Base-by-base conservation (phyloP, 2,797 vertebrate genomes). In the Sebastes baramenuke region DNA sequence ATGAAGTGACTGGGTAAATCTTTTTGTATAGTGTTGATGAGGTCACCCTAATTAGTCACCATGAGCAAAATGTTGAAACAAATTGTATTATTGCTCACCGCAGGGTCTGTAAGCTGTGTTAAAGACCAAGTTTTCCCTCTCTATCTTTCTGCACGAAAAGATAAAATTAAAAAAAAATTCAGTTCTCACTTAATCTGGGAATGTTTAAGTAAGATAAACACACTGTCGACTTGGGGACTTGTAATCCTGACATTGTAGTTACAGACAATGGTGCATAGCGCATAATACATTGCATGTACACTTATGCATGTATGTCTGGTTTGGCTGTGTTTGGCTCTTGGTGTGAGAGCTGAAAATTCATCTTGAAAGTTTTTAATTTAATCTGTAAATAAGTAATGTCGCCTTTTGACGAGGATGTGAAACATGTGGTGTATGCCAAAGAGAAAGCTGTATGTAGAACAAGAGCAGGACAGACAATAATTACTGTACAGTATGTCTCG, bases 191-290 rank as follows among this genome's bases (percentile, higher is more conserved):
- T 80, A 87, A 84, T 92, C 83, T 82, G 81, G 30, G 79, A 91
- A 85, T 88, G 87, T 84, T 83, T 6, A 24, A 71, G 29, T 52
- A 38, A 70, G 82, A 90, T 90, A 87, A 88, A 84, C 77, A 80
- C 18, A 22, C 34, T 61, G 46, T 60, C 0, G 61, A 81, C 75
- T 67, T 56, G 8, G 83, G 80, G 71, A 77, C 34, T 72, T 88
- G 49, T 88, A 88, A 90, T 92, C 87, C 86, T 13, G 56, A 77
- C 80, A 76, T 49, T 88, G 80, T 87, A 27, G 38, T 71, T 67
- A 59, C 27, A 77, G 64, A 85, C 77, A 87, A 73, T 34, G 29
- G 30, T 52, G 66, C 38, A 58, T 14, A 14, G 38, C 4, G 10
- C 22, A n/a, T 61, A 49, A 71, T 56, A 70, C 25, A 56, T 54